These are phyloP conservation scores for Drosophila cognata DNA, from an alignment of 2,888 invertebrate genomes.

Conservation along the genomic window DNA sequence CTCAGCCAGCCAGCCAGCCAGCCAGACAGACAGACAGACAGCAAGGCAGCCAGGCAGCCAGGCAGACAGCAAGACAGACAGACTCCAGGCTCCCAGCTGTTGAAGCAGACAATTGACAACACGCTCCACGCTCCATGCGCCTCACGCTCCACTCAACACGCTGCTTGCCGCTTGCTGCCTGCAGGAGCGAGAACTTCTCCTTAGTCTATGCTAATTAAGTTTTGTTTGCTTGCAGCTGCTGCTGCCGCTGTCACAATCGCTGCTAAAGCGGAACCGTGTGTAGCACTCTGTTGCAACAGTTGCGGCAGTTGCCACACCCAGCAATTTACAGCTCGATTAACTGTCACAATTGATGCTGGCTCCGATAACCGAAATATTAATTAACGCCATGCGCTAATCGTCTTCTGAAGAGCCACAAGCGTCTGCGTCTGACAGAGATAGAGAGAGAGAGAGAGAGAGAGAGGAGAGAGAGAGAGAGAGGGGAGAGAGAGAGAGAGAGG, in stretches of 20 bases:
- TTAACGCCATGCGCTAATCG: constrained; percentile 30
- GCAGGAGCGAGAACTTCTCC: constrained; percentile 32
- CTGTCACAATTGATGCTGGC: constrained; percentile 62
- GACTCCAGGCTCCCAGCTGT: constrained; percentile 27
- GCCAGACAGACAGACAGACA: constrained; percentile 2
- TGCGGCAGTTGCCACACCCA: constrained; percentile 1
- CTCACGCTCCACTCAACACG: not conserved
- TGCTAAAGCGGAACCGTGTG: constrained; percentile 31
- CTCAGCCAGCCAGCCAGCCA: constrained; percentile 13
- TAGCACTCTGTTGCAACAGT: constrained; percentile 26
- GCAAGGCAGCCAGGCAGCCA: not conserved
- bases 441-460: not conserved
- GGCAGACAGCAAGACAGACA: constrained; percentile 3
- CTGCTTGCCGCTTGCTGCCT: not conserved
- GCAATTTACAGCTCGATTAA: constrained; percentile 76
- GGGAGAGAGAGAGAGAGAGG: not conserved
- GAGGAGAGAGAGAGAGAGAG: accelerated
- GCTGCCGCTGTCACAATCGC: constrained; percentile 18
- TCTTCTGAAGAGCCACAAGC: not conserved
- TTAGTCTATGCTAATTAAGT: constrained; percentile 54
- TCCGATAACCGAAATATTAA: constrained; percentile 57
- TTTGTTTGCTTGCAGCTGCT: constrained; percentile 24
- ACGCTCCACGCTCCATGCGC: not conserved
- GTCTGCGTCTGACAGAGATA: not conserved
- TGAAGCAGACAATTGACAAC: constrained; percentile 10